Conservation (phyloP, 2,797 vertebrate genomes). For the Eutrigla gurnardus region DNA sequence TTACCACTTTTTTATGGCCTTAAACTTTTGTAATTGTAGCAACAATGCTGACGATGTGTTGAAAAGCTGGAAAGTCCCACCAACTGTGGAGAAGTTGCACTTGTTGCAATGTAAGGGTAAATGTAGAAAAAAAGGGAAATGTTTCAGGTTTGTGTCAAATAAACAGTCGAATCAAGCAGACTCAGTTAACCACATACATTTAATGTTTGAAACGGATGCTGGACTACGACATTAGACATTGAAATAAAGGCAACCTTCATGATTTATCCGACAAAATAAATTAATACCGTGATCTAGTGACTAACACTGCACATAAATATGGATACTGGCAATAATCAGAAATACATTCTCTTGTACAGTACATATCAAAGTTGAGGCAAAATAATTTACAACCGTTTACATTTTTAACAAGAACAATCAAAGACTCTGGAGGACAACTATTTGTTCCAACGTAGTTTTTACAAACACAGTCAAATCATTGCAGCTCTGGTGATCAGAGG, state of each 20-base stretch:
- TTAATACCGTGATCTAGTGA: not conserved
- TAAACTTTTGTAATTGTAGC: too few relatives aligned
- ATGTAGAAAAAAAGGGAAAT: not conserved
- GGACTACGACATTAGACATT: not conserved
- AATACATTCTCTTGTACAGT: not conserved
- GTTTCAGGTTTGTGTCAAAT: not conserved
- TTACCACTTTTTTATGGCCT: not conserved
- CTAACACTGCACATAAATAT: not conserved
- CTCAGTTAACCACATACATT: not conserved
- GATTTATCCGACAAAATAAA: not conserved
- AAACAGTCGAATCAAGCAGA: not conserved
- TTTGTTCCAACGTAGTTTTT: not conserved
- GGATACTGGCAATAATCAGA: too few relatives aligned
- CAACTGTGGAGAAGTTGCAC: not conserved
- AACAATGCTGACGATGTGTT: not conserved
- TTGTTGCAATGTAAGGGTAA: too few relatives aligned
- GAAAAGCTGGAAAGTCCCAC: not conserved
- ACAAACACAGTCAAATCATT: slow-evolving; percentile 8
- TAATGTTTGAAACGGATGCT: slow-evolving; percentile 5
- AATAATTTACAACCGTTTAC: not conserved
- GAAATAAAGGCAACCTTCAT: not conserved
- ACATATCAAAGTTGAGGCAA: not conserved
- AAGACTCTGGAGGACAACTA: not conserved
- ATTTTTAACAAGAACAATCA: not conserved
- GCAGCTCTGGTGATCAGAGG: slow-evolving; percentile 4